These are phyloP conservation scores for Hypotaenidia okinawae DNA, from an alignment of 2,797 vertebrate genomes.

Conservation along the genomic window DNA sequence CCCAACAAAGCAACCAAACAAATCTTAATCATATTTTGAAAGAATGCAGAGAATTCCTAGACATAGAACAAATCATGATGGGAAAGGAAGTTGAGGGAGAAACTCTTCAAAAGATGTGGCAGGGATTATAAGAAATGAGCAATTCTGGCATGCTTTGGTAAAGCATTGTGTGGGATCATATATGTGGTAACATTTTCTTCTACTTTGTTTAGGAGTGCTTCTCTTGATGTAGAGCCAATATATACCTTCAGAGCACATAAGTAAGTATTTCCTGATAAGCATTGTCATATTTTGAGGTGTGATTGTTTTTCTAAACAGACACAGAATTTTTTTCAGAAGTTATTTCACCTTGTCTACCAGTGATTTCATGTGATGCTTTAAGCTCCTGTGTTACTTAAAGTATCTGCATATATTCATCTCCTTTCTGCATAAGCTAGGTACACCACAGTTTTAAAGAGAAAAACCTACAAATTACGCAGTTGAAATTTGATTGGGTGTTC, in stretches of 20 bases:
- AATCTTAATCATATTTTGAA: background rate
- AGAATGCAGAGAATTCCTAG: background rate
- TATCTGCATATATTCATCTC: background rate
- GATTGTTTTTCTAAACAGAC: background rate
- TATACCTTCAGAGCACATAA: slow-evolving; percentile 98
- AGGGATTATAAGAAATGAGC: background rate
- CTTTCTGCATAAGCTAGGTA: background rate
- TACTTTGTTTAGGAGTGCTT: slow-evolving; percentile 87
- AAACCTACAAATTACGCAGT: background rate
- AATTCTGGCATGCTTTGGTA: background rate
- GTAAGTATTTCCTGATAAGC: slow-evolving; percentile 76
- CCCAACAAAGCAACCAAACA: background rate
- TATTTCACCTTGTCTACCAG: background rate
- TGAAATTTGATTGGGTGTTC: background rate
- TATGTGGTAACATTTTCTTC: background rate
- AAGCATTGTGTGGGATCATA: background rate
- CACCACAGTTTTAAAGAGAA: background rate
- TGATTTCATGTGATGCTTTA: background rate
- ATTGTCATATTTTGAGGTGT: background rate
- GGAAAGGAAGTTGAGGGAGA: background rate
- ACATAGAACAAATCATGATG: background rate
- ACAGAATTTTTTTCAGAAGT: background rate
- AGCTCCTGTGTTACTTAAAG: background rate
- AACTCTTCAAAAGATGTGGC: background rate
- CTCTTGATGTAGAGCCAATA: slow-evolving; percentile 97